These are phyloP conservation scores for Eupithecia abbreviata DNA, from an alignment of 2,888 invertebrate genomes.

Conservation along the genomic window DNA sequence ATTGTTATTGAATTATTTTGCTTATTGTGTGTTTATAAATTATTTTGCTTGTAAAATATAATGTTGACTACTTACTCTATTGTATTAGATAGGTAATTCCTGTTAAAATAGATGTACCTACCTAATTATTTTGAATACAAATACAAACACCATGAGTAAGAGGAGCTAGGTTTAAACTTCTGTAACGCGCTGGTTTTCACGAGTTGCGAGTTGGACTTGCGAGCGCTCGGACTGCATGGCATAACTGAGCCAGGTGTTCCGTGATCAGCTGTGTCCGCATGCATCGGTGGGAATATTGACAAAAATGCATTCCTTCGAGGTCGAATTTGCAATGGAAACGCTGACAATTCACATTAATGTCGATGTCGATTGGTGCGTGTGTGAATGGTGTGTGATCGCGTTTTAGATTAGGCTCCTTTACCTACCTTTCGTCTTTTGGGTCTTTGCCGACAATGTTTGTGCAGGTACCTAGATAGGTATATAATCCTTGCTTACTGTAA, in stretches of 20 bases:
- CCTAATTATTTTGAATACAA: too few species aligned
- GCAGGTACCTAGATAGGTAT: too few species aligned
- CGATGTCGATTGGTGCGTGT: conserved; percentile 18
- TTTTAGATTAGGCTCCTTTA: conserved; percentile 21
- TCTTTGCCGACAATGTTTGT: not conserved
- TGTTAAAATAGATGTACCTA: too few species aligned
- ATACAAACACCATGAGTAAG: not conserved
- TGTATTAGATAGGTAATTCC: too few species aligned
- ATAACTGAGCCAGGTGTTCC: conserved; percentile 7
- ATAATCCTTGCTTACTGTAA: too few species aligned
- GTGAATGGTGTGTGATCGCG: conserved; percentile 28
- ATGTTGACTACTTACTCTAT: too few species aligned
- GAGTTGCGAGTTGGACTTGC: too few species aligned
- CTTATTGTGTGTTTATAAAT: too few species aligned
- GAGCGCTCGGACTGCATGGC: not conserved
- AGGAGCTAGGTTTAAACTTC: not conserved
- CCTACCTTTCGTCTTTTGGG: not conserved
- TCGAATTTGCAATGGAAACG: conserved; percentile 34
- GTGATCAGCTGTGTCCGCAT: conserved; percentile 13
- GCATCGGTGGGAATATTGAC: conserved; percentile 43
- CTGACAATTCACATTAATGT: conserved; percentile 27
- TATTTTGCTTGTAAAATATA: too few species aligned
- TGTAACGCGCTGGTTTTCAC: not conserved
- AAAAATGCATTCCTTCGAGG: conserved; percentile 44
- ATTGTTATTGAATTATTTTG: too few species aligned